A percentile compares a stretch with the other conserved stretches of the same genome.
Evolutionary conservation across 2,797 vertebrate species (phyloP).

Genomic region (Erethizon dorsatum): DNA sequence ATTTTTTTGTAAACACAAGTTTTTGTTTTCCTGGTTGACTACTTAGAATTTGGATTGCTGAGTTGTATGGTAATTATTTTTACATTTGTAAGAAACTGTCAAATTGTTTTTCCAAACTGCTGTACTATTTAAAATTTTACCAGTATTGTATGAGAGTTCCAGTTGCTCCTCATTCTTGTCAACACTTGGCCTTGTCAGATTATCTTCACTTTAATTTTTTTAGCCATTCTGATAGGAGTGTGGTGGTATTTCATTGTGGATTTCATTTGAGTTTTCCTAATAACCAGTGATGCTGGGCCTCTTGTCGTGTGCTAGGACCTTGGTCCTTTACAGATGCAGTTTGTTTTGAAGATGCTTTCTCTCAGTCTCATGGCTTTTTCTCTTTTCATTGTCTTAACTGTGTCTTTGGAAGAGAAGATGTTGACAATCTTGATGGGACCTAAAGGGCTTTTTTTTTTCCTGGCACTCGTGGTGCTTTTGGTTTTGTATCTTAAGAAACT

Average conservation of each 20-base stretch:
- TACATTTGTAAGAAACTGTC: background rate
- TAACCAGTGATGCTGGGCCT: background rate
- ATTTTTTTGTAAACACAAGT: background rate
- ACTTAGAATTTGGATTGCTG: background rate
- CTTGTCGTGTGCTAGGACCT: background rate
- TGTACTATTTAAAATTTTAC: background rate
- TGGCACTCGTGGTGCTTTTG: background rate
- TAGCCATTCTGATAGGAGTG: background rate
- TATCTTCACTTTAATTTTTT: background rate
- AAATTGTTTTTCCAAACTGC: background rate
- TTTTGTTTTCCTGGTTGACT: background rate
- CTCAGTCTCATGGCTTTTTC: background rate
- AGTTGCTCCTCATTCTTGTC: background rate
- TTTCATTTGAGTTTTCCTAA: background rate
- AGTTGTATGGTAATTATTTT: background rate
- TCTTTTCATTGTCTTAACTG: background rate
- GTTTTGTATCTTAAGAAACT: background rate
- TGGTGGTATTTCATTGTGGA: background rate
- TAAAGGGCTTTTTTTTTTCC: background rate
- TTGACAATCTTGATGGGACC: background rate
- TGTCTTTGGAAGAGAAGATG: background rate
- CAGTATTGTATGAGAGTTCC: background rate
- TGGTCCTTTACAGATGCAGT: background rate
- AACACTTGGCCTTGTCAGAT: background rate
- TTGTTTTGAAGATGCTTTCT: background rate